A percentile compares a stretch with the other conserved stretches of the same genome.
phyloP scores from a whole-genome alignment of 2,888 invertebrate genomes.

The Zygaena filipendulae region DNA sequence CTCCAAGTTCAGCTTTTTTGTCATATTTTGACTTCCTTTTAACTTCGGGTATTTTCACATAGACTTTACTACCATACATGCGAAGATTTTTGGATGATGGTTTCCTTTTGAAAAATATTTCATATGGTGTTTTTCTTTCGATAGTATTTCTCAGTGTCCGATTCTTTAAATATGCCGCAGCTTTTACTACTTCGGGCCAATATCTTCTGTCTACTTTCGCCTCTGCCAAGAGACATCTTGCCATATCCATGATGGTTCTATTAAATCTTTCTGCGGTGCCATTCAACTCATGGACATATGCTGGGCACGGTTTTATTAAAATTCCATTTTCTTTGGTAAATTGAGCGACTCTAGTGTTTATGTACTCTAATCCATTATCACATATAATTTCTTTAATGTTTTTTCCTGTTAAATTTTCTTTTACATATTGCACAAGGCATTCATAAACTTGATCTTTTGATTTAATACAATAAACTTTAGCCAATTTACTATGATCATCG shows the following conservation, averaged over 20 bases:
- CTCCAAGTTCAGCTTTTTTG: constrained; percentile 12
- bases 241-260: constrained; percentile 18
- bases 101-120: no score
- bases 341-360: no score
- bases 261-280: constrained; percentile 19
- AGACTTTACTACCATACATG: no score
- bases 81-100: constrained; percentile 17
- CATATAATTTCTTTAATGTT: constrained; percentile 17
- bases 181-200: constrained; percentile 21
- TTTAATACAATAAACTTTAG: constrained; percentile 14
- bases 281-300: constrained; percentile 21
- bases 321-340: constrained; percentile 19
- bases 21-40: constrained; percentile 11
- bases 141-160: constrained; percentile 21
- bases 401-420: constrained; percentile 14
- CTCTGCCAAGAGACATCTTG: constrained; percentile 18
- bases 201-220: constrained; percentile 18
- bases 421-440: constrained; percentile 14
- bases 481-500: constrained; percentile 13
- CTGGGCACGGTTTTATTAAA: constrained; percentile 17
- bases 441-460: constrained; percentile 15
- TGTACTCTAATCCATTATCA: constrained; percentile 20
- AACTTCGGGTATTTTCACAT: constrained; percentile 9
- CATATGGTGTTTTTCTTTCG: no score
- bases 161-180: constrained; percentile 21